Evolutionary conservation across 2,113 vertebrate species (phyloP).

Genomic region (Sprattus sprattus): DNA sequence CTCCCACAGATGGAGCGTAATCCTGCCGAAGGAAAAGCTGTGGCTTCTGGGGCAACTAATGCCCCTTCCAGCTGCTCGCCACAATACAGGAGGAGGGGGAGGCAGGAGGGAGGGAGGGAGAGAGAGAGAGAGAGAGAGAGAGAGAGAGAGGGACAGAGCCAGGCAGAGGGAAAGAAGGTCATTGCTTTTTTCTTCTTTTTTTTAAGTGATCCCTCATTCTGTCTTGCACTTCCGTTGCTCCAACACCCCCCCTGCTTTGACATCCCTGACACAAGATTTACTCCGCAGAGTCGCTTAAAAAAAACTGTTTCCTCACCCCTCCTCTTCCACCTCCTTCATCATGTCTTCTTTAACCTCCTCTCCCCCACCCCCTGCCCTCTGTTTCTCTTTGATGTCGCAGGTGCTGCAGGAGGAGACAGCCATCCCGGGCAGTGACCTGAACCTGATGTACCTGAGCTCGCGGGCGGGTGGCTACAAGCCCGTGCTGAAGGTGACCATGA

Average conservation of each 20-base stretch:
- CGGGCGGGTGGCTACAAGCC: constrained; percentile 93
- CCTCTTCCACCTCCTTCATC: constrained; percentile 11
- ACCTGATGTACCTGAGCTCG: constrained; percentile 91
- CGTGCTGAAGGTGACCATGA: constrained; percentile 95
- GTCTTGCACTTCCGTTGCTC: background rate
- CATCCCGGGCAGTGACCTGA: constrained; percentile 92
- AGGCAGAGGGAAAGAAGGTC: background rate
- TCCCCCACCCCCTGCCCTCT: background rate
- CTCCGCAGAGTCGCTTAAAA: background rate
- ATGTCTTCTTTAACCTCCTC: background rate
- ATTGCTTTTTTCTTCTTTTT: background rate
- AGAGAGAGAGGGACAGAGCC: background rate
- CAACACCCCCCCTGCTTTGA: too few relatives aligned
- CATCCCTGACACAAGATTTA: constrained; percentile 3
- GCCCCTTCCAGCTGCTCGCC: constrained; percentile 31
- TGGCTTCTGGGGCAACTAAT: constrained; percentile 22
- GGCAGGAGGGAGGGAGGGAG: background rate
- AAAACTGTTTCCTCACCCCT: background rate
- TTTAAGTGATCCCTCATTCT: background rate
- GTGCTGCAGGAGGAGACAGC: constrained; percentile 94
- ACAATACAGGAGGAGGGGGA: background rate
- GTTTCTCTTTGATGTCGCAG: constrained; percentile 59
- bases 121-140: background rate
- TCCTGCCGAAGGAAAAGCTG: constrained; percentile 19
- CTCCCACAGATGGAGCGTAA: constrained; percentile 31